Evolutionary conservation across 2,888 invertebrate species (phyloP).

Genomic region (Helobdella robusta): DNA sequence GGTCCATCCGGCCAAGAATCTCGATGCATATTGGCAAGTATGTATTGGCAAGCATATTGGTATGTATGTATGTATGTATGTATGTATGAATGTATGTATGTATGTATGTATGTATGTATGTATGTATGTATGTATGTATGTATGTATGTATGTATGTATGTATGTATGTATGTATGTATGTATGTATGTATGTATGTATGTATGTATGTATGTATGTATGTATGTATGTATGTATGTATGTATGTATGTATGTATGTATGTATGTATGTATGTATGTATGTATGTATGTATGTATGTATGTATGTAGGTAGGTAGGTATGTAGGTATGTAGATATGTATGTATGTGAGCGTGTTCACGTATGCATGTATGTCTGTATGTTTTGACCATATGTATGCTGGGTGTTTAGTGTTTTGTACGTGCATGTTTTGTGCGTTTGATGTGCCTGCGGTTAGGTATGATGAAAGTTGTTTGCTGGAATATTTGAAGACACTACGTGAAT

Average conservation of each 20-base stretch:
- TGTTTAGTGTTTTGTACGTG: too few relatives aligned
- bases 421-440: too few relatives aligned
- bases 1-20: too few relatives aligned
- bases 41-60: neutral
- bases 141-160: constrained; percentile 17
- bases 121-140: constrained; percentile 7
- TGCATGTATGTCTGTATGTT: neutral
- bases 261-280: constrained; percentile 10
- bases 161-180: constrained; percentile 17
- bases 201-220: constrained; percentile 17
- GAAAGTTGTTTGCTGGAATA: too few relatives aligned
- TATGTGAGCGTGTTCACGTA: neutral
- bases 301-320: neutral
- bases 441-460: too few relatives aligned
- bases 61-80: constrained; percentile 8
- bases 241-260: neutral
- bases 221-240: constrained; percentile 9
- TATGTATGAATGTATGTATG: constrained; percentile 15
- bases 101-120: constrained; percentile 13
- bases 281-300: constrained; percentile 6
- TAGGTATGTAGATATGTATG: too few relatives aligned
- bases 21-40: too few relatives aligned
- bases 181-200: constrained; percentile 17
- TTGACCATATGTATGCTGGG: too few relatives aligned
- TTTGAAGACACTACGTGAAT: too few relatives aligned